A percentile compares a stretch with the other conserved stretches of the same genome.
Conservation (phyloP, 2,888 invertebrate genomes). For the Tribolium freemani region DNA sequence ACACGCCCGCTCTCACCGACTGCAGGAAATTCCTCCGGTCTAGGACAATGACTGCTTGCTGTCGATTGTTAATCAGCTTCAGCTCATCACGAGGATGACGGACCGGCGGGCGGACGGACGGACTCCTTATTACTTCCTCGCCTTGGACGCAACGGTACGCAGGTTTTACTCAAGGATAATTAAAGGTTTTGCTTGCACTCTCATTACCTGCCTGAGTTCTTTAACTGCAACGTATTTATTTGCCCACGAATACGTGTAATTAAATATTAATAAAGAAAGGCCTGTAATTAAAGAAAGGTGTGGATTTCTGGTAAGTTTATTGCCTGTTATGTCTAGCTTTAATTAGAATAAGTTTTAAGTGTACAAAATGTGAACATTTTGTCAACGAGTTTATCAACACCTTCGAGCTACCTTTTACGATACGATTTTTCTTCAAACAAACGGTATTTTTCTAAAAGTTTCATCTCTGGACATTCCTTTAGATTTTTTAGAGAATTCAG, state of each 20-base stretch:
- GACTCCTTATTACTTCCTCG: not conserved
- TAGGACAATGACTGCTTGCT: conserved; percentile 34
- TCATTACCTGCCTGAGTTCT: not conserved
- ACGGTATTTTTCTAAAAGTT: too few species aligned
- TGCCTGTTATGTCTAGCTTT: not conserved
- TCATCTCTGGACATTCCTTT: too few species aligned
- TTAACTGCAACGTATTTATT: not conserved
- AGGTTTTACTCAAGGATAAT: not conserved
- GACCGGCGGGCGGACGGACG: too few species aligned
- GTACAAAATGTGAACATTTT: too few species aligned
- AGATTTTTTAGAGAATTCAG: too few species aligned
- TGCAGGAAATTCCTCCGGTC: conserved; percentile 39
- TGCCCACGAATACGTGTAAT: not conserved
- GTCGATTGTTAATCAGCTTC: conserved; percentile 16
- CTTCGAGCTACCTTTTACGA: too few species aligned
- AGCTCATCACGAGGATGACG: not conserved
- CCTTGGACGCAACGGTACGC: too few species aligned
- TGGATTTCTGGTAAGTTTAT: not conserved
- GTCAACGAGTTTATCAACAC: too few species aligned
- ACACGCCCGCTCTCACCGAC: conserved; percentile 33
- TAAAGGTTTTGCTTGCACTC: not conserved
- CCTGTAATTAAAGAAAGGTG: not conserved
- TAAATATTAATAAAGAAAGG: not conserved
- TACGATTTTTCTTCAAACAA: too few species aligned
- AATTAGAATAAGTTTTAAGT: too few species aligned